A percentile compares a stretch with the other conserved stretches of the same genome.
Evolutionary conservation across 2,113 vertebrate genomes (phyloP).

Genomic region (Ochotona curzoniae): DNA sequence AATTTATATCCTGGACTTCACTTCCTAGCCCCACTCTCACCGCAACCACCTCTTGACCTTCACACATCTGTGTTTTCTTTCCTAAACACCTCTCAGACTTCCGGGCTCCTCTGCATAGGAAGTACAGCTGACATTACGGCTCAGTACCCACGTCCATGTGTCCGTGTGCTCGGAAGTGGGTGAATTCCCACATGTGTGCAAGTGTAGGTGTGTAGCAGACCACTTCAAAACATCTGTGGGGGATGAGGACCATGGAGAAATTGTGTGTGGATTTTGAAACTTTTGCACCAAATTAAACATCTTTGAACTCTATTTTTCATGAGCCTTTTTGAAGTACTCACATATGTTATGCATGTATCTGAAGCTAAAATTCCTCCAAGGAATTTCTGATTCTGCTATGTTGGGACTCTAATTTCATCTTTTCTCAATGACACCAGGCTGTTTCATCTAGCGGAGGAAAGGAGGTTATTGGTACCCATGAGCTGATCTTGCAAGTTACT

Average conservation of each 20-base stretch:
- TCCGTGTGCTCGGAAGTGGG: too few relatives aligned
- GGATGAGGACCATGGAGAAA: too few relatives aligned
- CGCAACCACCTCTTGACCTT: not conserved
- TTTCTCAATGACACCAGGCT: not conserved
- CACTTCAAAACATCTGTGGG: too few relatives aligned
- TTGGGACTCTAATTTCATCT: not conserved
- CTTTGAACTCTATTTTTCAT: too few relatives aligned
- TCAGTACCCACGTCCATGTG: not conserved
- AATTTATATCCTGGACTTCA: not conserved
- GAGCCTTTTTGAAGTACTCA: too few relatives aligned
- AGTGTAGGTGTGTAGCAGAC: too few relatives aligned
- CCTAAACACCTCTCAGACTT: not conserved
- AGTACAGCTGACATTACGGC: not conserved
- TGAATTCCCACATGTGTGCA: too few relatives aligned
- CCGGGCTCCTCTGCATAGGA: not conserved
- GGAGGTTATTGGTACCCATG: not conserved
- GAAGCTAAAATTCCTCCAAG: not conserved
- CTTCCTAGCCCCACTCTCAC: not conserved
- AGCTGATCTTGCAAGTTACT: not conserved
- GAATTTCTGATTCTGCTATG: not conserved
- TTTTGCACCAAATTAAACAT: too few relatives aligned
- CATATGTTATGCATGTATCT: not conserved
- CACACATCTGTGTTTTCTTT: not conserved
- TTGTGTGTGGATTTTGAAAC: too few relatives aligned
- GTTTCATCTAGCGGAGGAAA: not conserved